Conservation (phyloP, 2,797 vertebrate genomes). For the Microctenopoma steveboyesi region DNA sequence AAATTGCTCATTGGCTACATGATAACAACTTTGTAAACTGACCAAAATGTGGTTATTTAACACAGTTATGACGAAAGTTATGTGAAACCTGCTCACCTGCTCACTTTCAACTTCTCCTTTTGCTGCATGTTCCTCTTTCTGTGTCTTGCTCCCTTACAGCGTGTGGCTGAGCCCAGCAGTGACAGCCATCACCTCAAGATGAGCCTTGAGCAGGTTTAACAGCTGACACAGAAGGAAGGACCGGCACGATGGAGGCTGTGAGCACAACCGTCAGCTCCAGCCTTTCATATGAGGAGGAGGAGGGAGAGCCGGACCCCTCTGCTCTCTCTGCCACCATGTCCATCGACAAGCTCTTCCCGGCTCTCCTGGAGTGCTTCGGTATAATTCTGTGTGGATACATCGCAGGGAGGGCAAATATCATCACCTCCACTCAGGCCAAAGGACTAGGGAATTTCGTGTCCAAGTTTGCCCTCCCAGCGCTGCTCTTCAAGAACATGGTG, state of each 20-base stretch:
- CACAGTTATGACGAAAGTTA: too few relatives aligned
- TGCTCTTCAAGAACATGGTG: slow-evolving; percentile 99
- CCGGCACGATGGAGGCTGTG: slow-evolving; percentile 57
- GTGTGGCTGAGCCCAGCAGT: background rate
- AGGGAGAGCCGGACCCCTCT: background rate
- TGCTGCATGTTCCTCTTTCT: background rate
- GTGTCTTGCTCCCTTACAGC: background rate
- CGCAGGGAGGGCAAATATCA: slow-evolving; percentile 91
- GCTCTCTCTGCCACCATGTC: slow-evolving; percentile 84
- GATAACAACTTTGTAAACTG: accelerated
- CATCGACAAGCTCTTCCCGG: slow-evolving; percentile 93
- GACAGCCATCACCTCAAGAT: background rate
- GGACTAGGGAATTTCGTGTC: slow-evolving; percentile 97
- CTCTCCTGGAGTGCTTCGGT: slow-evolving; percentile 95
- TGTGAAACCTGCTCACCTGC: too few relatives aligned
- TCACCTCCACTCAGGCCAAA: slow-evolving; percentile 94
- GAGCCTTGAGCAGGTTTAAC: slow-evolving; percentile 13
- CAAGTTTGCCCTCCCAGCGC: slow-evolving; percentile 95
- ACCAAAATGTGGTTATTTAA: accelerated
- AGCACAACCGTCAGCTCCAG: slow-evolving; percentile 50
- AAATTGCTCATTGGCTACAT: accelerated
- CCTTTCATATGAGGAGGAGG: slow-evolving; percentile 50
- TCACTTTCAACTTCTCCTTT: background rate
- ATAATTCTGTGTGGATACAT: slow-evolving; percentile 96
- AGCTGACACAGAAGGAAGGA: slow-evolving; percentile 11